These are phyloP conservation scores for Delphinus delphis DNA, from an alignment of 2,113 vertebrate species.

Conservation along the genomic window DNA sequence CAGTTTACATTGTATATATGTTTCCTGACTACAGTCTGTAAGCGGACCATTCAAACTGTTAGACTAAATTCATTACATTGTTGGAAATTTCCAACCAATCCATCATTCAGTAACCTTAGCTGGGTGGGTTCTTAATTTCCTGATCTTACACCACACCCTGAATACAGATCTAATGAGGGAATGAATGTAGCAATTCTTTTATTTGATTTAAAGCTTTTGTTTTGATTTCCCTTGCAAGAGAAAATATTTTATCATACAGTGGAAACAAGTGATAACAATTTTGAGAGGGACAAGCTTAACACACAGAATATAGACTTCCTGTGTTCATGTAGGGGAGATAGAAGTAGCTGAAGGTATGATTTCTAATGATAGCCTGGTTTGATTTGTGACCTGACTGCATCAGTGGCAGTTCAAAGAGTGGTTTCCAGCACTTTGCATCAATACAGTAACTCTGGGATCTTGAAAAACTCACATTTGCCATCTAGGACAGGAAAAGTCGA, in stretches of 20 bases:
- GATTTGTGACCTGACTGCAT: neutral
- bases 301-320: neutral
- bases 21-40: neutral
- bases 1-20: neutral
- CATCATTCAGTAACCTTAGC: neutral
- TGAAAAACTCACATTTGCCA: neutral
- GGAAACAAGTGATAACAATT: neutral
- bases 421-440: neutral
- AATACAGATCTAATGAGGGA: neutral
- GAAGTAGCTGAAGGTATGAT: neutral
- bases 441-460: neutral
- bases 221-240: neutral
- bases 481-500: neutral
- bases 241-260: neutral
- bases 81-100: slow-evolving; percentile 3
- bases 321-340: neutral
- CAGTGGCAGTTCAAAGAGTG: neutral
- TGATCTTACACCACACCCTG: neutral
- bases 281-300: neutral
- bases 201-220: neutral
- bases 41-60: neutral
- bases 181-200: neutral
- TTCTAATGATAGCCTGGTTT: neutral
- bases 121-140: neutral
- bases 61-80: neutral